Percentiles rank a stretch among this genome's conserved stretches.
Evolutionary conservation across 2,113 vertebrate genomes (phyloP).

Genomic region (Myotis yumanensis): DNA sequence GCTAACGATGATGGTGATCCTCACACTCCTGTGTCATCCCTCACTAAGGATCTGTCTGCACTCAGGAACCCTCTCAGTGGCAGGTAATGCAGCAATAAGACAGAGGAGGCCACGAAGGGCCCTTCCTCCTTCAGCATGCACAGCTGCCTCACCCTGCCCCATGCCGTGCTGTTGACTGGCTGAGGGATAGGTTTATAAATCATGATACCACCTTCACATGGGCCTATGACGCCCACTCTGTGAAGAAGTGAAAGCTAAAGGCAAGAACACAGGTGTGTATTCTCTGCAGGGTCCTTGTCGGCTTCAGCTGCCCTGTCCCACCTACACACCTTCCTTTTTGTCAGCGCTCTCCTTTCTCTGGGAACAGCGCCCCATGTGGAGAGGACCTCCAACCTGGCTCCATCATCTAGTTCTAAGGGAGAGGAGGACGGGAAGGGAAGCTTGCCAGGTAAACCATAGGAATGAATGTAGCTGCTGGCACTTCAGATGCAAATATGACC

Average conservation of each 20-base stretch:
- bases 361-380: accelerated
- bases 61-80: neutral
- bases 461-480: neutral
- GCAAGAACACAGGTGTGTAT: neutral
- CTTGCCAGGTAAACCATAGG: neutral
- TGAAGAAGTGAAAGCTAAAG: neutral
- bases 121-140: neutral
- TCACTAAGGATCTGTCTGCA: neutral
- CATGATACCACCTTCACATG: neutral
- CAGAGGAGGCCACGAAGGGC: neutral
- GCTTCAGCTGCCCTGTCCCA: too few species aligned
- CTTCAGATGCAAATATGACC: neutral
- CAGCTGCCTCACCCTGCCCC: neutral
- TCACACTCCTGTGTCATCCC: neutral
- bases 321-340: neutral
- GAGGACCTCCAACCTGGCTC: neutral
- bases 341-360: neutral
- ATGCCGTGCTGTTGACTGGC: neutral
- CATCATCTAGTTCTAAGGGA: neutral
- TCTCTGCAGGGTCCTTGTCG: neutral
- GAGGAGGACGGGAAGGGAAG: neutral
- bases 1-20: neutral
- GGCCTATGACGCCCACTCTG: neutral
- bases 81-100: neutral
- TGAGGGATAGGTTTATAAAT: neutral